Conservation (phyloP, 2,797 vertebrate genomes). For the Garrulus glandarius region DNA sequence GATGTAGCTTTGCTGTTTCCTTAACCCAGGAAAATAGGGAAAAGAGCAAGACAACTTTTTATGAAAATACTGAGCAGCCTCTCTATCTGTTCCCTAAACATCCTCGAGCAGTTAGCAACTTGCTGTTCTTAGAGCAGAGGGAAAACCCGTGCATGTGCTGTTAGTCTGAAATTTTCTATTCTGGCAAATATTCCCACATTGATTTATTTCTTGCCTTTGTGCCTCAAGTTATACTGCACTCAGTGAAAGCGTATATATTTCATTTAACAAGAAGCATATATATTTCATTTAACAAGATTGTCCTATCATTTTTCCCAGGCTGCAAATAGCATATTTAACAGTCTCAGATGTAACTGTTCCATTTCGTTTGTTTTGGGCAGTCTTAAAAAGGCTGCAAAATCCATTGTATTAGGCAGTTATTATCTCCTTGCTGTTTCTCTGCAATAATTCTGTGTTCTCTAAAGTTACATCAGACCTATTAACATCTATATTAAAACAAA, state of each 20-base stretch:
- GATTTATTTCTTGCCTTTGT: conserved; percentile 27
- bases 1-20: neutral
- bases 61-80: neutral
- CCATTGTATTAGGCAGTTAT: neutral
- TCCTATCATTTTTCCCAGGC: neutral
- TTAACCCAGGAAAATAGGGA: neutral
- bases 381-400: neutral
- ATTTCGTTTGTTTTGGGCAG: neutral
- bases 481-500: neutral
- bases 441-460: neutral
- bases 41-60: neutral
- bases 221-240: neutral
- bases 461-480: neutral
- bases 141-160: neutral
- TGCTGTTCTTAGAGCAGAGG: neutral
- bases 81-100: neutral
- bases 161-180: neutral
- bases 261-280: conserved; percentile 9
- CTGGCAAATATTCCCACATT: neutral
- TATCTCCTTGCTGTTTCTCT: neutral
- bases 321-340: neutral
- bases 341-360: neutral
- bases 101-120: neutral
- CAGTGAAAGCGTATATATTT: conserved; percentile 20
- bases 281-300: conserved; percentile 25